Percentiles rank a stretch among this genome's conserved stretches.
Conservation (phyloP, 2,113 vertebrate genomes). For the Poeciliopsis retropinna region DNA sequence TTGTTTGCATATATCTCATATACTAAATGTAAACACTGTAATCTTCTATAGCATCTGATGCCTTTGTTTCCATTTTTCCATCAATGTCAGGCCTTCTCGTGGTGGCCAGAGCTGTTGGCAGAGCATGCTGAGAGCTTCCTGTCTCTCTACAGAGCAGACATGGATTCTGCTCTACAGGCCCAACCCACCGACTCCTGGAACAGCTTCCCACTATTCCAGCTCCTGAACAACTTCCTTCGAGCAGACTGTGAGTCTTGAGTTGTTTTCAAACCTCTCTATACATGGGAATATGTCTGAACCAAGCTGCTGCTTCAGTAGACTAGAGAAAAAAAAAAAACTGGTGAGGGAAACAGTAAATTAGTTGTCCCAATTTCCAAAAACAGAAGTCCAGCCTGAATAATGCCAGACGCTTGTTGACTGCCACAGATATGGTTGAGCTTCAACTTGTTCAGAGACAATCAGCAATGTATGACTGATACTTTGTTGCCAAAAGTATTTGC, state of each 20-base stretch:
- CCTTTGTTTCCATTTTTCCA: not conserved
- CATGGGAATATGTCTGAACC: too few relatives aligned
- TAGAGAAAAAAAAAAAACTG: not conserved
- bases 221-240: slow-evolving; percentile 93
- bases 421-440: too few relatives aligned
- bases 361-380: too few relatives aligned
- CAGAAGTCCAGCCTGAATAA: too few relatives aligned
- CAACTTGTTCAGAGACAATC: too few relatives aligned
- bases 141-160: slow-evolving; percentile 90
- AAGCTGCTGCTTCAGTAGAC: not conserved
- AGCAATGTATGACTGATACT: too few relatives aligned
- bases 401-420: too few relatives aligned
- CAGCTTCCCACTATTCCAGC: slow-evolving; percentile 96
- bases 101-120: slow-evolving; percentile 93
- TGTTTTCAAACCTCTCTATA: not conserved
- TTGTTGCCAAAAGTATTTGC: too few relatives aligned
- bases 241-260: slow-evolving; percentile 85
- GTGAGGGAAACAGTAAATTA: not conserved
- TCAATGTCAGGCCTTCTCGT: slow-evolving; percentile 87
- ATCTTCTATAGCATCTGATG: not conserved
- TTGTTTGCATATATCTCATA: too few relatives aligned
- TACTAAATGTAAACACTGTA: not conserved
- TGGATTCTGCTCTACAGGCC: slow-evolving; percentile 88
- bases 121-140: slow-evolving; percentile 95
- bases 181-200: slow-evolving; percentile 94